Percentiles rank a stretch among this genome's conserved stretches.
Conservation (phyloP, 2,113 vertebrate species). For the Bufo bufo region DNA sequence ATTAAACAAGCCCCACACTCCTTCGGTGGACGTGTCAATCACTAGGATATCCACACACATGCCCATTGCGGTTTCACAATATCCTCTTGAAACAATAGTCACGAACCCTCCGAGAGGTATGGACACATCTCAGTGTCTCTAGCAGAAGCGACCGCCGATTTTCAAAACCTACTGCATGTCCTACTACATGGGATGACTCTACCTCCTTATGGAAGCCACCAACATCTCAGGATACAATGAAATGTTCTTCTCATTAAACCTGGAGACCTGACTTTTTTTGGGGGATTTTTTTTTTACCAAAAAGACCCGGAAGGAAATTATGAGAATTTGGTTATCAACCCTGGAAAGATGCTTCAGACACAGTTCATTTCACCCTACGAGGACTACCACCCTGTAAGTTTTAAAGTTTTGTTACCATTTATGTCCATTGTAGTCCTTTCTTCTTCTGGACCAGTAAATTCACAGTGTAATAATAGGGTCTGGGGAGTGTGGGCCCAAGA, state of each 20-base stretch:
- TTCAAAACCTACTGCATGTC: not conserved
- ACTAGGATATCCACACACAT: slow-evolving; percentile 29
- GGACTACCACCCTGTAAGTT: slow-evolving; percentile 47
- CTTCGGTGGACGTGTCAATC: slow-evolving; percentile 30
- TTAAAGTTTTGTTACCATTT: not conserved
- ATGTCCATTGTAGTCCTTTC: not conserved
- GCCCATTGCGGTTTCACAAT: slow-evolving; percentile 42
- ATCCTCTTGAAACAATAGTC: slow-evolving; percentile 22
- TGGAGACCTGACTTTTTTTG: not conserved
- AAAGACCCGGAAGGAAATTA: slow-evolving; percentile 24
- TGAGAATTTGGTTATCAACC: slow-evolving; percentile 23
- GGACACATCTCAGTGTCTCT: not conserved
- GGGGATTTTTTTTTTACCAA: not conserved
- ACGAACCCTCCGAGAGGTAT: slow-evolving; percentile 9
- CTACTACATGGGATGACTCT: not conserved
- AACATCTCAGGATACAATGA: not conserved
- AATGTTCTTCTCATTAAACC: not conserved
- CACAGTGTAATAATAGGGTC: not conserved
- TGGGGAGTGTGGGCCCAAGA: not conserved
- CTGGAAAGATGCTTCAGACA: slow-evolving; percentile 45
- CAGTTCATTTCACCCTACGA: slow-evolving; percentile 16
- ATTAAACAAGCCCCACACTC: slow-evolving; percentile 39
- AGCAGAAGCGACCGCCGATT: not conserved
- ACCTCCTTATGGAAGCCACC: not conserved
- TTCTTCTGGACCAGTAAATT: not conserved